Evolutionary conservation across 2,888 invertebrate species (phyloP), one percentile per base, ranked within the genome.

Genomic region (Macropis europaea): DNA sequence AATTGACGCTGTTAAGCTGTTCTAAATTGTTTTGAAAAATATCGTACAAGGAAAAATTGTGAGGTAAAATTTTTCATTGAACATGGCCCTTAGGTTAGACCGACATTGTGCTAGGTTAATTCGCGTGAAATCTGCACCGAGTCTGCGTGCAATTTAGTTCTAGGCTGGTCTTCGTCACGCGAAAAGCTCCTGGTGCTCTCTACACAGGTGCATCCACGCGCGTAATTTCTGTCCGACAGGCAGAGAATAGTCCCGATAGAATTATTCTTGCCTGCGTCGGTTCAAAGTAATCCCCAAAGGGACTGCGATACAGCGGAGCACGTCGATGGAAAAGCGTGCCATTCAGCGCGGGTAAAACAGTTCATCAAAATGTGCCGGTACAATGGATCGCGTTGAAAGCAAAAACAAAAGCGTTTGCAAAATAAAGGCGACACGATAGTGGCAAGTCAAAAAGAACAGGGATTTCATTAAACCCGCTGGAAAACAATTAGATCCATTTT

Each of bases 291-390:
- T 70, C 34, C 40, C 57, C 52, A 72, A 72, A 62, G 57, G 47
- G 57, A 47, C 57, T 50, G 38, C 53, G 47, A 43, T 36, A 19
- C n/a, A 32, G 30, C 22, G 26, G 52, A 52, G 57, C 59, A 59
- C 71, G 57, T 30, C 30, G 62, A 59, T 40, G 53, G 52, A 32
- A 53, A 70, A 52, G 38, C 40, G 45, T 48, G 62, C 45, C 28
- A 50, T 71, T 69, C 54, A 61, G 17, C 45, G 19, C 36, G 52
- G 42, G 52, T 72, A 59, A 63, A 72, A 53, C 60, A 61, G 57
- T 71, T 68, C 60, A 61, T 60, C 53, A 61, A 71, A 71, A 61
- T 42, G 17, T 57, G 26, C 26, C 6, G 52, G 32, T 38, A 63
- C 70, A 71, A 71, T 69, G 34, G 70, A 22, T 52, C 45, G 40